A percentile compares a stretch with the other conserved stretches of the same genome.
These are phyloP conservation scores for Darevskia nairensis DNA, from an alignment of 2,797 vertebrate genomes.

Conservation along the genomic window DNA sequence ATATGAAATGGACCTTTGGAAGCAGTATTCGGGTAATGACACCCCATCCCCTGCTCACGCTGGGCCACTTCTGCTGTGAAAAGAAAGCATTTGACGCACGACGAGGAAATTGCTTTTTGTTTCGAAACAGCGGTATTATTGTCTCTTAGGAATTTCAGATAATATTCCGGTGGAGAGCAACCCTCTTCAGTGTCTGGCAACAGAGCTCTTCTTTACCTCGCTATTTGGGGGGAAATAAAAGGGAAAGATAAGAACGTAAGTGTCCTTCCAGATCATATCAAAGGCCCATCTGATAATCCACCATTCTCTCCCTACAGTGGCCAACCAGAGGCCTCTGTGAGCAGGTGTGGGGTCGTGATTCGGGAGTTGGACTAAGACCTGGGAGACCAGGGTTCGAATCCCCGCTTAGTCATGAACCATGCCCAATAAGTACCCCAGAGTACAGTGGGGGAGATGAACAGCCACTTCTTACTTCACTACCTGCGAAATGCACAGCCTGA, in stretches of 20 bases:
- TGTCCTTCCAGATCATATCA: too few species aligned
- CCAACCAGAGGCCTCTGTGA: too few species aligned
- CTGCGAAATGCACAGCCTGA: background rate
- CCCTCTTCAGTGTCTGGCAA: conserved; percentile 51
- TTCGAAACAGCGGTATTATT: conserved; percentile 56
- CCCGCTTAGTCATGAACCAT: too few species aligned
- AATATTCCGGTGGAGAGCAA: conserved; percentile 52
- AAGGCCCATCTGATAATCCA: too few species aligned
- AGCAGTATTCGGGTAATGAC: conserved; percentile 45
- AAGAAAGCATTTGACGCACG: conserved; percentile 41
- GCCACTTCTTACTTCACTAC: background rate
- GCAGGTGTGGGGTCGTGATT: too few species aligned
- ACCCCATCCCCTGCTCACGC: conserved; percentile 37
- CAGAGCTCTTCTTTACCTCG: conserved; percentile 57
- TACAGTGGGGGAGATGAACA: background rate
- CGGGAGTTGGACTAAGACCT: too few species aligned
- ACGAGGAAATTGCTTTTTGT: conserved; percentile 65
- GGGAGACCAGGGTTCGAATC: too few species aligned
- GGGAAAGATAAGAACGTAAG: too few species aligned
- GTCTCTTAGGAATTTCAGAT: conserved; percentile 57
- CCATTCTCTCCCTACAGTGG: too few species aligned
- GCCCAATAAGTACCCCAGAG: background rate
- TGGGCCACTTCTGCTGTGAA: conserved; percentile 41
- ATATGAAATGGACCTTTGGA: conserved; percentile 60
- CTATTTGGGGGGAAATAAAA: conserved; percentile 41